phyloP scores from a whole-genome alignment of 1,140 invertebrate genomes.

The Bombus waltoni region DNA sequence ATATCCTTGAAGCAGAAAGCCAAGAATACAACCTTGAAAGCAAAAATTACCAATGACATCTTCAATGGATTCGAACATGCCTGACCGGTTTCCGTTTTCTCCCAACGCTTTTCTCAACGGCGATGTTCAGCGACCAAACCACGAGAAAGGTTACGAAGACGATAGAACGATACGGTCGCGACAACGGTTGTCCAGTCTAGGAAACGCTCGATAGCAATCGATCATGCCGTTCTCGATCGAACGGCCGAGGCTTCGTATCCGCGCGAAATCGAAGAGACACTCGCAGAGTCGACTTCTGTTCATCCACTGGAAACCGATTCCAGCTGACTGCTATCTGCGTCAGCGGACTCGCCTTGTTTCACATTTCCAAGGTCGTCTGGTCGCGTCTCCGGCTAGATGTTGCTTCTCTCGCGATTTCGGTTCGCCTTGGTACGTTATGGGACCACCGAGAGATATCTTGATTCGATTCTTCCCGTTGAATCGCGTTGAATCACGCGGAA shows the following conservation, averaged over 20 bases:
- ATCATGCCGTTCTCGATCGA: slow-evolving; percentile 70
- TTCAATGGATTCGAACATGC: not conserved
- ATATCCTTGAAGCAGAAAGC: not conserved
- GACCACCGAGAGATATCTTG: not conserved
- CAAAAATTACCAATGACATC: not conserved
- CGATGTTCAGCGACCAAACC: not conserved
- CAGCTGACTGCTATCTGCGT: slow-evolving; percentile 60
- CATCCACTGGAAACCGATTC: slow-evolving; percentile 74
- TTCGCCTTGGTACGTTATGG: not conserved
- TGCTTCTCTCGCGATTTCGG: not conserved
- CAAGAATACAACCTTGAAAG: not conserved
- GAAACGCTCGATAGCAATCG: slow-evolving; percentile 41
- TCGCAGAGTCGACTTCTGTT: slow-evolving; percentile 62
- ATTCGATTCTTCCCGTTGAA: not conserved
- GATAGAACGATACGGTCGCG: not conserved
- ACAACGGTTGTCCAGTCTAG: slow-evolving; percentile 21
- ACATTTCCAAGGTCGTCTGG: slow-evolving; percentile 66
- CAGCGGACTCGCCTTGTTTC: slow-evolving; percentile 59
- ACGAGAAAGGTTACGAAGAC: not conserved
- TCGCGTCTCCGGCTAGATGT: slow-evolving; percentile 25
- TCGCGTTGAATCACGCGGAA: not conserved
- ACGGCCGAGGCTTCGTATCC: slow-evolving; percentile 55
- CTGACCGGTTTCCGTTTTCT: not conserved
- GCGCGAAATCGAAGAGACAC: slow-evolving; percentile 74
- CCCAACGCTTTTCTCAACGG: not conserved